Evolutionary conservation across 2,797 vertebrate genomes (phyloP), one percentile per base, ranked within the genome.

Genomic region (Decapterus maruadsi): DNA sequence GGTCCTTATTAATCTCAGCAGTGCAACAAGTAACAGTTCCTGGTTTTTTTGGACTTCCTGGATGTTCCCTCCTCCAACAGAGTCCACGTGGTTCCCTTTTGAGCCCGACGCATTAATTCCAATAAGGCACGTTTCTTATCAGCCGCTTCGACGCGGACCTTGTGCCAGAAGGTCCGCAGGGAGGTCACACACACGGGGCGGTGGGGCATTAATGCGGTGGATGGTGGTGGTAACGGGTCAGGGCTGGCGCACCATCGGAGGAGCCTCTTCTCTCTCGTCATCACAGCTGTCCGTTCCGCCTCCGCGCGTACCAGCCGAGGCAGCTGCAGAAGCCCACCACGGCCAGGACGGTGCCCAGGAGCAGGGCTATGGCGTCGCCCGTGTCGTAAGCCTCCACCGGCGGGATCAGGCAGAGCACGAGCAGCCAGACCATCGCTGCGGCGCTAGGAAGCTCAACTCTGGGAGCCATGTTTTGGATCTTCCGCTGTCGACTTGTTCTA

Each of bases 221-320:
- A 54, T 26, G 26, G 26, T 38, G 69, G 40, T 40, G 4, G 31
- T 34, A 34, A 55, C 36, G 43, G 20, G 26, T 26, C 8, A 14
- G 20, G 38, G 51, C 34, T 17, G 61, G 51, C 19, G 16, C 40
- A 55, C 31, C 68, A 14, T n/a, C 1, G 1, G 8, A 36, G 22
- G 13, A 36, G 55, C 19, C 34, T 17, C 17, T 4, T 29, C 34
- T 26, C 1, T 26, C 26, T 26, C n/a, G n/a, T 45, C 66, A 4
- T 94, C 94, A 98, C 53, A 96, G 91, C 66, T 93, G 95, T 43
- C 92, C 96, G 71, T 95, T 96, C 82, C 95, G 93, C 83, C 89
- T 96, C 81, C 97, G 95, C 5, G 98, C 95, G 36, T 99, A 99
- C 85, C 97, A 95, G 51, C 98, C 98, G 26, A 99, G 92, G 72